Evolutionary conservation across 2,797 vertebrate genomes (phyloP), one percentile per base, ranked within the genome.

Genomic region (Esox lucius): DNA sequence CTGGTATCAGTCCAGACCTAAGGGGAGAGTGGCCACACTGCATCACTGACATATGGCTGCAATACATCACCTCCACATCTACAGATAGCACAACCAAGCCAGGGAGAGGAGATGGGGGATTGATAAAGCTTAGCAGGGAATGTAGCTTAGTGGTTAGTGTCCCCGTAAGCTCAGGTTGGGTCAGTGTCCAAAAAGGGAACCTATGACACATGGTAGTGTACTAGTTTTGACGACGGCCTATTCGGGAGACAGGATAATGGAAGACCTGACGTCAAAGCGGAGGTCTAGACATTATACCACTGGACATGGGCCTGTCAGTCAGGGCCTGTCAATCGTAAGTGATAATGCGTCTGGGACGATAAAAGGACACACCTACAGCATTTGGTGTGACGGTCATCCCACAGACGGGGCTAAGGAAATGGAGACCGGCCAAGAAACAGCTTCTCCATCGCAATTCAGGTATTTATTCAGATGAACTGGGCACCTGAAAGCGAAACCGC

Each of bases 31-130:
- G 16, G 16, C 17, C 49, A 53, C 49, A 53, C 49, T 6, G 72
- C 48, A n/a, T 71, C 0, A 3, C 62, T 76, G 72, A 77, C 73
- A 19, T 76, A 68, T 31, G 39, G 51, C 51, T 73, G 46, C 49
- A 68, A 28, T 65, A 53, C 72, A 67, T 67, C 73, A 80, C 83
- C 71, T 51, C 75, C 46, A 22, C 24, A 77, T 75, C 73, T 76
- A 76, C 70, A 81, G 84, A 81, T 77, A 81, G 72, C 26, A 64
- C 69, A 33, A 74, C 15, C 68, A 39, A 61, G 26, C 46, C 48
- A 17, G 17, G 61, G 35, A 71, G 68, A 66, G 46, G n/a, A n/a
- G n/a, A n/a, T n/a, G n/a, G 67, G 62, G 70, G 64, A 53, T n/a
- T 19, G 49, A 26, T 13, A 56, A 42, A 67, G n/a, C 49, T 48